Base-by-base conservation (phyloP, 1,140 invertebrate species). In the Cydia splendana region DNA sequence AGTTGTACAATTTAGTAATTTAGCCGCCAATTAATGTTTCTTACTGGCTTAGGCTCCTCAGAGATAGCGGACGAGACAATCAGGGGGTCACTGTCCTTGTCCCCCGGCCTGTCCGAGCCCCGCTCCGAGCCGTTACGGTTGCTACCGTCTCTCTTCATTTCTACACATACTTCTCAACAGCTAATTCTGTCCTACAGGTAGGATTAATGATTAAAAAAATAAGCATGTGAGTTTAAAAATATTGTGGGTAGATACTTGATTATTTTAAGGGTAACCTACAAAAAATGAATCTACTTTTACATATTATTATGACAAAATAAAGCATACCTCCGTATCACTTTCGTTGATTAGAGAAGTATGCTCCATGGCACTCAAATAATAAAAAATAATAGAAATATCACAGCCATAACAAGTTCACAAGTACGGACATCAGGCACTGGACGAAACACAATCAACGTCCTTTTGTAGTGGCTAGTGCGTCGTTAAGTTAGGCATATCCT, bases 151-250 rank as follows among this genome's bases (percentile, higher is more conserved):
- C 84, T 91, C 89, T 90, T 93, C 91, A 91, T 91, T 86, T 87
- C 88, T 93, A 91, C 80, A 90, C 91, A 93, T 91, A 91, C 87
- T 91, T 90, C 89, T 88, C 76, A 89, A 86, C 91, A 90, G 88
- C 84, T 79, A 85, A 89, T 84, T 77, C 76, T 75, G 84, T 88
- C 88, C 85, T 82, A 82, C 77, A 82, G 78, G 65, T 69, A 69
- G 65, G 38, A 18, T 42, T 71, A 71, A 71, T 71, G 9, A 45
- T 71, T 71, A 38, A 71, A 71, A 7, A 71, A 38, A 71, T 79
- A 80, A 76, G 74, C 65, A 75, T 78, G 74, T 80, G 30, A 65
- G 18, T 65, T 75, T 24, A 13, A 24, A 65, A 28, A 76, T 34
- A 71, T 42, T 73, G 28, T 71, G 42, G 34, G 30, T 45, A 75